phyloP scores from a whole-genome alignment of 2,113 vertebrate genomes.

The Clarias magur region DNA sequence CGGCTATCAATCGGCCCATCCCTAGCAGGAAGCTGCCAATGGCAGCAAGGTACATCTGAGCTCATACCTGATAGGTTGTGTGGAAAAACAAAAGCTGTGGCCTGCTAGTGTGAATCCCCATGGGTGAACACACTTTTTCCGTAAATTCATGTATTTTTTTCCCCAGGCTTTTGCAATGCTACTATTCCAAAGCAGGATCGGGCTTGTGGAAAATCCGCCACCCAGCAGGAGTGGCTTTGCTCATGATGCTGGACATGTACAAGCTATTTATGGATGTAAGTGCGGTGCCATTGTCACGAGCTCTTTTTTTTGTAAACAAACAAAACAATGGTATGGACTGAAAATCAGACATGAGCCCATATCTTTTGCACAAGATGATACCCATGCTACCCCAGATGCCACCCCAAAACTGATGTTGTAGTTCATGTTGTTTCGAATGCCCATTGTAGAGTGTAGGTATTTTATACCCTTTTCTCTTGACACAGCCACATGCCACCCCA shows the following conservation, averaged over 20 bases:
- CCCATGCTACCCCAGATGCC: neutral
- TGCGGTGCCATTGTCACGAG: slow-evolving; percentile 4
- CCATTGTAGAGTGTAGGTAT: neutral
- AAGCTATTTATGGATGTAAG: slow-evolving; percentile 44
- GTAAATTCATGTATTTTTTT: slow-evolving; percentile 46
- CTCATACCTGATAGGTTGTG: slow-evolving; percentile 7
- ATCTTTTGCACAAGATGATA: slow-evolving; percentile 3
- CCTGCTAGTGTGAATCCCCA: slow-evolving; percentile 21
- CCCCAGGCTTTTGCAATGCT: slow-evolving; percentile 54
- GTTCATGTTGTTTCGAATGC: neutral
- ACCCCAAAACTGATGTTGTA: neutral
- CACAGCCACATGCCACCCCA: neutral
- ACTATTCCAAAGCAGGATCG: slow-evolving; percentile 53
- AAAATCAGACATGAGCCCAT: neutral
- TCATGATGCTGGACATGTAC: slow-evolving; percentile 40
- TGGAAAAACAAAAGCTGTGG: slow-evolving; percentile 47
- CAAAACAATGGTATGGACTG: neutral
- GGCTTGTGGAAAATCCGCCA: slow-evolving; percentile 56
- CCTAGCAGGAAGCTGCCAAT: neutral
- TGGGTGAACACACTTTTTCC: slow-evolving; percentile 54
- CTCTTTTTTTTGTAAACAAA: neutral
- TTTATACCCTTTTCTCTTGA: neutral
- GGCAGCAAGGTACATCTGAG: slow-evolving; percentile 2
- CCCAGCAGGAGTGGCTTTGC: slow-evolving; percentile 48
- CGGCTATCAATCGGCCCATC: neutral